Base-by-base conservation (phyloP, 1,140 invertebrate genomes). In the Phocides pigmalion region DNA sequence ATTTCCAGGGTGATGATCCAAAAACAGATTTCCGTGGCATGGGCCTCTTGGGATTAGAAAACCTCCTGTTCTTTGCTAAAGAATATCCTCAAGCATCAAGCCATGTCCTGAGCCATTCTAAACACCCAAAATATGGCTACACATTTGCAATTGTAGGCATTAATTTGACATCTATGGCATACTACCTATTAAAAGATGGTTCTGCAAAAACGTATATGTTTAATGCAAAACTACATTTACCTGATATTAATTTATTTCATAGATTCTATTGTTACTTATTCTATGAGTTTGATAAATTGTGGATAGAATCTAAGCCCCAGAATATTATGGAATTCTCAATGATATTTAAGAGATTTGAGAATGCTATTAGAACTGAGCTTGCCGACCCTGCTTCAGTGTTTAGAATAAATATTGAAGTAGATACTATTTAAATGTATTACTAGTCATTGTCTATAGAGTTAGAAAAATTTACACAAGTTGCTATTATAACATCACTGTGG, bases 11-110 rank as follows among this genome's bases (percentile, higher is more conserved):
- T 11, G 96, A 98, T 76, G 98, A 99, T 93, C 98, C 98, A 0
- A 96, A 97, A 89, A 99, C 98, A 1, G 98, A 99, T 92, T 99
- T 99, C 81, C 94, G 98, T 46, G 98, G 98, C 61, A 99, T 99
- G 98, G 98, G 98, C 58, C 88, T 99, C n/a, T 92, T 99, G 11
- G 98, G 98, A 2, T 87, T 99, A 17, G 96, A 99, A 75, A 98
- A 99, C 91, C 91, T 99, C 1, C 81, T 98, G 75, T 99, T 95
- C 85, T 98, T 99, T 93, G 96, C 96, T 44, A 93, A 93, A 58
- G 95, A 97, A 74, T 97, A 98, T 87, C 94, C 94, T 11, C 93
- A 94, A 67, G 94, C 95, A 9, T 97, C 98, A 11, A 94, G 93
- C 35, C 96, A 97, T 83, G 95, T 98, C 1, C 88, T 99, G 0